Conservation (phyloP, 2,888 invertebrate species). For the Megaustenia siamemsis region DNA sequence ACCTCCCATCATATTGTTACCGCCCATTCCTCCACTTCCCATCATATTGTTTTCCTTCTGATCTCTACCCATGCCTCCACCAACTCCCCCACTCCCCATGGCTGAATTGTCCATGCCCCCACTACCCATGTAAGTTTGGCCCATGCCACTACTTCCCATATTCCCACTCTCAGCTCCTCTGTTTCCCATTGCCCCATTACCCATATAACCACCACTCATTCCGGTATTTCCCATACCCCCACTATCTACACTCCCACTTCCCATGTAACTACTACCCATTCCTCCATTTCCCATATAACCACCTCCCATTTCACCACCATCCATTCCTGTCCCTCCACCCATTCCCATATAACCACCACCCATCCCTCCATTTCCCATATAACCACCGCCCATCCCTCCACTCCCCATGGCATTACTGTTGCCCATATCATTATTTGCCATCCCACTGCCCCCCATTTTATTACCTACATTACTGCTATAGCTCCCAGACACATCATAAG, state of each 20-base stretch:
- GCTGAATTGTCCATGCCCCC: neutral
- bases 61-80: neutral
- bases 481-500: conserved; percentile 15
- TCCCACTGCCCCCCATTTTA: too few relatives aligned
- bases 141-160: neutral
- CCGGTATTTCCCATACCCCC: neutral
- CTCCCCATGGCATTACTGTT: neutral
- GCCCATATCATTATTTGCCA: neutral
- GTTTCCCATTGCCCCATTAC: neutral
- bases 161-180: neutral
- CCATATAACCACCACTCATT: neutral
- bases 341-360: neutral
- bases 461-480: conserved; percentile 22
- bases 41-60: neutral
- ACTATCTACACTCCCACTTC: neutral
- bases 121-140: neutral
- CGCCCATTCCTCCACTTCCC: conserved; percentile 25
- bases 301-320: neutral
- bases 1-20: neutral
- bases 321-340: too few relatives aligned
- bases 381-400: neutral
- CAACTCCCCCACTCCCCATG: too few relatives aligned
- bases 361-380: neutral
- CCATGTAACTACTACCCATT: neutral
- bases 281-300: neutral